Evolutionary conservation across 2,888 invertebrate genomes (phyloP).

Genomic region (Drosophila helvetica): DNA sequence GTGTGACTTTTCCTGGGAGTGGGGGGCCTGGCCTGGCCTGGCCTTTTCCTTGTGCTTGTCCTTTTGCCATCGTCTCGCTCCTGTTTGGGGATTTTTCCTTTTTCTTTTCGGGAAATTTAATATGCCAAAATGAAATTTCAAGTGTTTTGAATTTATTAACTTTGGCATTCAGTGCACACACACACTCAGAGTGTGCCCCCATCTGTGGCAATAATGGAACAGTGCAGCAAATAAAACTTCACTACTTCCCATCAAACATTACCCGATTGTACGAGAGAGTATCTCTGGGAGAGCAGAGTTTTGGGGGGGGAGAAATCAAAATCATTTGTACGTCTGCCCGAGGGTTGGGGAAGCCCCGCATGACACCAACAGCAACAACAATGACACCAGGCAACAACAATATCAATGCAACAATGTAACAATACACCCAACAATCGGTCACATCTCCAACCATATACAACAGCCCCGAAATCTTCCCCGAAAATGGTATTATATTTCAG

Average conservation of each 20-base stretch:
- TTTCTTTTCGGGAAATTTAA: conserved; percentile 52
- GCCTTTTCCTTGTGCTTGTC: conserved; percentile 10
- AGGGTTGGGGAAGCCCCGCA: conserved; percentile 54
- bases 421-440: conserved; percentile 18
- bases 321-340: conserved; percentile 55
- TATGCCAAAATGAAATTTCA: conserved; percentile 65
- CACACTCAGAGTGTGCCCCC: conserved; percentile 4
- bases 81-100: conserved; percentile 13
- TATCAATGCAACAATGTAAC: conserved; percentile 20
- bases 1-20: conserved; percentile 20
- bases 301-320: conserved; percentile 39
- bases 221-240: conserved; percentile 54
- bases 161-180: conserved; percentile 31
- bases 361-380: conserved; percentile 43
- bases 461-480: conserved; percentile 49
- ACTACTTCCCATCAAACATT: conserved; percentile 30
- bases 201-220: conserved; percentile 53
- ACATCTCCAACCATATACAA: conserved; percentile 20
- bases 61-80: conserved; percentile 10
- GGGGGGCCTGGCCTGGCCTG: not conserved
- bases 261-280: conserved; percentile 34
- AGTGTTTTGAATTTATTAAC: conserved; percentile 74
- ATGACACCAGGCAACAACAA: conserved; percentile 66
- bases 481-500: conserved; percentile 64
- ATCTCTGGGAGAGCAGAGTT: conserved; percentile 5